These are phyloP conservation scores for Sinotaia quadrata DNA, from an alignment of 2,888 invertebrate species.

Conservation along the genomic window DNA sequence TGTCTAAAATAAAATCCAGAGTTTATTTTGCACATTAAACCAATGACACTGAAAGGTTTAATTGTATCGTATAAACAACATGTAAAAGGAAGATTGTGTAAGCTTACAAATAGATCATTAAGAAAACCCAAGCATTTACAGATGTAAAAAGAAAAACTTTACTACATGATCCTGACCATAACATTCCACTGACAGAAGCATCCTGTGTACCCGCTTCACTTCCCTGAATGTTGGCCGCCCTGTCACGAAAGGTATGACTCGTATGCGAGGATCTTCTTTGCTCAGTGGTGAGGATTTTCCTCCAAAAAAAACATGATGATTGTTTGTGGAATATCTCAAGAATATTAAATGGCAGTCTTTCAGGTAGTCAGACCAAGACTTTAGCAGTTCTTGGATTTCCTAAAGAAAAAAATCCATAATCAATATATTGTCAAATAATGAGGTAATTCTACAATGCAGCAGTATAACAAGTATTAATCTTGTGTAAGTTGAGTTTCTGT, in stretches of 20 bases:
- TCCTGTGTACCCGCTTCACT: constrained; percentile 82
- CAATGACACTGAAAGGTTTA: too few relatives aligned
- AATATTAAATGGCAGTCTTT: constrained; percentile 81
- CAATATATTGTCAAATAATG: too few relatives aligned
- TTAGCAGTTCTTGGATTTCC: constrained; percentile 84
- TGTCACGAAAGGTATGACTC: constrained; percentile 84
- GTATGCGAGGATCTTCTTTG: constrained; percentile 62
- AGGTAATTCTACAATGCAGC: too few relatives aligned
- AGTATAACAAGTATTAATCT: too few relatives aligned
- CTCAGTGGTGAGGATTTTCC: constrained; percentile 81
- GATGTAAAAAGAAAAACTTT: neutral
- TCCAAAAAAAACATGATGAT: constrained; percentile 80
- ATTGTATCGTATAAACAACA: too few relatives aligned
- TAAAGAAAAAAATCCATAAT: constrained; percentile 72
- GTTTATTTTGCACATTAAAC: too few relatives aligned
- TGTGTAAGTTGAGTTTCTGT: too few relatives aligned
- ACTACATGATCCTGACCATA: constrained; percentile 52
- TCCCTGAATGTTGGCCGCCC: constrained; percentile 86
- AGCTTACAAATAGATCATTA: too few relatives aligned
- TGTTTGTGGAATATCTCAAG: constrained; percentile 84
- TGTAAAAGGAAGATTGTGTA: too few relatives aligned
- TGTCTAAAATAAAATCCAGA: too few relatives aligned
- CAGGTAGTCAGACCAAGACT: constrained; percentile 80
- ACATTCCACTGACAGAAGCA: constrained; percentile 75
- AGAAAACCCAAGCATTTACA: too few relatives aligned